Conservation (phyloP, 2,113 vertebrate species). For the Bolborhynchus lineola region DNA sequence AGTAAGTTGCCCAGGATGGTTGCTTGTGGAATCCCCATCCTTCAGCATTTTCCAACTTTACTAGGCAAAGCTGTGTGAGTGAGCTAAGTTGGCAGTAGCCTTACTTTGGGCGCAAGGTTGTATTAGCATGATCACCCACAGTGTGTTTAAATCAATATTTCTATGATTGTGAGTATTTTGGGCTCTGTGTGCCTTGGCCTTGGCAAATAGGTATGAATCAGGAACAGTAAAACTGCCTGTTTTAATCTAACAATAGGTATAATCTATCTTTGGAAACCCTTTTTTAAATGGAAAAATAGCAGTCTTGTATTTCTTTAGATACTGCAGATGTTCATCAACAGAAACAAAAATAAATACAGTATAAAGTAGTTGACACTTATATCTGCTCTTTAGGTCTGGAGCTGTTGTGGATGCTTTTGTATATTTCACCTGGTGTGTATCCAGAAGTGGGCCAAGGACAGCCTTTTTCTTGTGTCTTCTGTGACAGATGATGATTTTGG, state of each 20-base stretch:
- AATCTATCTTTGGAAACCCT: background rate
- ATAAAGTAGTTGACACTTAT: background rate
- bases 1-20: background rate
- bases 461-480: slow-evolving; percentile 89
- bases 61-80: background rate
- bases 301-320: background rate
- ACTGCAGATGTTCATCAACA: background rate
- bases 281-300: background rate
- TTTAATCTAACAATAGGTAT: background rate
- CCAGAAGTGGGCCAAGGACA: slow-evolving; percentile 96
- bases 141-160: background rate
- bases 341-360: background rate
- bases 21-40: background rate
- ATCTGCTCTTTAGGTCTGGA: slow-evolving; percentile 87
- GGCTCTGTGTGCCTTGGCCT: fast-evolving
- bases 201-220: background rate
- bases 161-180: background rate
- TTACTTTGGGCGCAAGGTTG: background rate
- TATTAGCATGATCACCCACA: background rate
- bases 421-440: slow-evolving; percentile 96
- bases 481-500: slow-evolving; percentile 89
- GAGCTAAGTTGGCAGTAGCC: background rate
- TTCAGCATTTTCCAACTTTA: background rate
- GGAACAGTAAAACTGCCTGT: background rate
- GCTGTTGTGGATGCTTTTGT: slow-evolving; percentile 91